Conservation (phyloP, 2,113 vertebrate genomes). For the Uria lomvia region DNA sequence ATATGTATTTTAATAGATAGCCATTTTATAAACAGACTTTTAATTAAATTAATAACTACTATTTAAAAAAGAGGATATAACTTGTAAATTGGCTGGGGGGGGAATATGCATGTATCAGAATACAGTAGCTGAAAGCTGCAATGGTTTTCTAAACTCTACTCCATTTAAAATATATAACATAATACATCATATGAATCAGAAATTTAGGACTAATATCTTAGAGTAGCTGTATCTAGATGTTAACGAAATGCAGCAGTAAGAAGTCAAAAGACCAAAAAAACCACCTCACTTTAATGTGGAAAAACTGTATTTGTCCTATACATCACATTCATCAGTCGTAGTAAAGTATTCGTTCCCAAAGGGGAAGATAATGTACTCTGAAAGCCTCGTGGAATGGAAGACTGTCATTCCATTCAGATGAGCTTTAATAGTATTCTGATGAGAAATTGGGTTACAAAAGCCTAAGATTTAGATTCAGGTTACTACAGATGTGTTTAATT, state of each 20-base stretch:
- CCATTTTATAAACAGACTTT: neutral
- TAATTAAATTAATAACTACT: neutral
- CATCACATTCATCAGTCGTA: slow-evolving; percentile 55
- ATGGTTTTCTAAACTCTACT: neutral
- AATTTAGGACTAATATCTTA: slow-evolving; percentile 7
- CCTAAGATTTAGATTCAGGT: slow-evolving; percentile 60
- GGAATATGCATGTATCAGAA: neutral
- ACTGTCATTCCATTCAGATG: slow-evolving; percentile 66
- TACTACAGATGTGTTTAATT: slow-evolving; percentile 71
- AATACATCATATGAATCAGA: slow-evolving; percentile 3
- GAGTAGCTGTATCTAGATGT: slow-evolving; percentile 45
- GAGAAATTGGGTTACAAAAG: slow-evolving; percentile 59
- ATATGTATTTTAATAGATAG: neutral
- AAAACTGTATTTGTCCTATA: slow-evolving; percentile 44
- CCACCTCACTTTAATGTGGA: slow-evolving; percentile 41
- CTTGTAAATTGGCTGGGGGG: neutral
- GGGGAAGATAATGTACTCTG: slow-evolving; percentile 45
- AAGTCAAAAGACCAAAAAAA: slow-evolving; percentile 34
- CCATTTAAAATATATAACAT: slow-evolving; percentile 30
- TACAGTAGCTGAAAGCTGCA: neutral
- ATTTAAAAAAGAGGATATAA: neutral
- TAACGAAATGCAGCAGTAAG: slow-evolving; percentile 37
- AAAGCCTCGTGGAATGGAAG: slow-evolving; percentile 51
- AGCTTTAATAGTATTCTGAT: slow-evolving; percentile 62
- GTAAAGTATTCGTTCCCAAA: slow-evolving; percentile 53